Conservation (phyloP, 2,797 vertebrate species). For the Kryptolebias ocellatus region DNA sequence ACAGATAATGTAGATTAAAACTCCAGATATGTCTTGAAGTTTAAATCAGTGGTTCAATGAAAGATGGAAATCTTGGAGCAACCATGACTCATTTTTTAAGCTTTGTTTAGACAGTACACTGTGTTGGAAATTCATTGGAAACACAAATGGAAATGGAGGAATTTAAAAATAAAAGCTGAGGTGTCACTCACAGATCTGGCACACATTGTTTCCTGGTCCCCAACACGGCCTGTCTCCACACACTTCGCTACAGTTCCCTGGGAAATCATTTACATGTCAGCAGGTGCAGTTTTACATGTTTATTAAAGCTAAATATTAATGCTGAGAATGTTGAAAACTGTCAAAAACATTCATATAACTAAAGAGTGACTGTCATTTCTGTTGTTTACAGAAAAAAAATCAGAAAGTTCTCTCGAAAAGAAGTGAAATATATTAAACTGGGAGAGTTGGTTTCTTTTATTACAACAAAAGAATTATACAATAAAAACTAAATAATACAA, state of each 20-base stretch:
- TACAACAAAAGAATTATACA: too few species aligned
- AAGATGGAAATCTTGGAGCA: neutral
- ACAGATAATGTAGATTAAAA: neutral
- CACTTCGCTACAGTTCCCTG: constrained; percentile 85
- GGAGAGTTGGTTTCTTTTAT: too few species aligned
- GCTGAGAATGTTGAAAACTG: too few species aligned
- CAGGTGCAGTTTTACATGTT: neutral
- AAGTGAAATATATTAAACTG: too few species aligned
- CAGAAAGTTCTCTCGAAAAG: too few species aligned
- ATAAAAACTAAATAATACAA: too few species aligned
- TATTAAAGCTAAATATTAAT: neutral
- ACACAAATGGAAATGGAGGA: neutral
- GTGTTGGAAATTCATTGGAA: neutral
- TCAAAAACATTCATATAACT: too few species aligned
- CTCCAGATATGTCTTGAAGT: neutral
- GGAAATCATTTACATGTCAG: neutral
- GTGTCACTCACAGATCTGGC: constrained; percentile 89
- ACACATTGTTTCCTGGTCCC: constrained; percentile 86
- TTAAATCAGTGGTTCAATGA: neutral
- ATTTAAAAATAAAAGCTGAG: neutral
- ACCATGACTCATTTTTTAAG: neutral
- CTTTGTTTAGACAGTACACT: neutral
- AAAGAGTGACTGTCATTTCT: too few species aligned
- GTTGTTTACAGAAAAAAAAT: too few species aligned
- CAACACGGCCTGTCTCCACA: constrained; percentile 87